phyloP scores from a whole-genome alignment of 1,140 invertebrate genomes.

The Conus ventricosus region DNA sequence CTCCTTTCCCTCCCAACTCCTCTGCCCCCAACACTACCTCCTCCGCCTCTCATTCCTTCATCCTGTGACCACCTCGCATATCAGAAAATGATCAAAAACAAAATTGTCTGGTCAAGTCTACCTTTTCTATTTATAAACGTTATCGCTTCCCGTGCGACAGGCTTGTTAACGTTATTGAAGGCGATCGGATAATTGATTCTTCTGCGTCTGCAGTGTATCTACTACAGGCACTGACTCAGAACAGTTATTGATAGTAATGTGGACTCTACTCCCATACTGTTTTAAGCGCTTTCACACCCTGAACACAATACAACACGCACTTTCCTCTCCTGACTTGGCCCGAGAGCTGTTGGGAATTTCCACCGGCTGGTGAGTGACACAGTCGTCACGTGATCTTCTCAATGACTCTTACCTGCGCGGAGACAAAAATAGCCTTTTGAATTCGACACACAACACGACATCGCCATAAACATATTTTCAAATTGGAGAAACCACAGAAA shows the following conservation, averaged over 20 bases:
- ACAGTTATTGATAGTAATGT: neutral
- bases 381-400: neutral
- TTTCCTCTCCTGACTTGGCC: neutral
- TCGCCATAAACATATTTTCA: neutral
- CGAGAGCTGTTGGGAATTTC: conserved; percentile 6
- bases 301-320: neutral
- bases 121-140: no score
- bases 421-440: conserved; percentile 17
- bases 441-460: neutral
- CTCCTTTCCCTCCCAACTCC: no score
- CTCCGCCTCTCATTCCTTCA: no score
- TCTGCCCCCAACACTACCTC: no score
- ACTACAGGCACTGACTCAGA: neutral
- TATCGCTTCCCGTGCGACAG: no score
- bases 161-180: no score
- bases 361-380: neutral
- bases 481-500: neutral
- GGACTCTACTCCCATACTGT: neutral
- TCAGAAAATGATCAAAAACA: no score
- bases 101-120: no score
- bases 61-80: no score
- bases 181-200: neutral
- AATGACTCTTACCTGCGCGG: conserved; percentile 18
- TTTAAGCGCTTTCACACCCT: neutral
- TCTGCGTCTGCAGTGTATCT: neutral